A percentile compares a stretch with the other conserved stretches of the same genome.
phyloP scores from a whole-genome alignment of 2,113 vertebrate species.

The Entosphenus tridentatus region DNA sequence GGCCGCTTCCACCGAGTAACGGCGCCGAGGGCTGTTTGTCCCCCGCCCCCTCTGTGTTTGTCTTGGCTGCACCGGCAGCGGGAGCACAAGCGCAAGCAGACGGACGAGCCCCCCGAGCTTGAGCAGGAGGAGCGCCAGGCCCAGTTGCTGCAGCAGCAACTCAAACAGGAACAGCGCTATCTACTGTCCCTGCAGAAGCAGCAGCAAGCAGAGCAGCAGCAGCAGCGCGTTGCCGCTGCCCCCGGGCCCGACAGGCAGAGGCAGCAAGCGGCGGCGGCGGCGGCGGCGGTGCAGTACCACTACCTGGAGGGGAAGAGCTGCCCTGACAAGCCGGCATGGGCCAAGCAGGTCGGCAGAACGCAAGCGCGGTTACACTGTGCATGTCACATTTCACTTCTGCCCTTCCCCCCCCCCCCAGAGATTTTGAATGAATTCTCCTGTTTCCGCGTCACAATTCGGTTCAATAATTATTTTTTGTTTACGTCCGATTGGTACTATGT shows the following conservation, averaged over 20 bases:
- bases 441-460: no score
- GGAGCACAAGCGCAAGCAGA: constrained; percentile 3
- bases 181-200: constrained; percentile 3
- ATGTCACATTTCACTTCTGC: no score
- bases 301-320: not conserved
- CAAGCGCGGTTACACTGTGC: no score
- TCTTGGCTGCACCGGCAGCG: not conserved
- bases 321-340: not conserved
- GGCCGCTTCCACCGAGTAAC: no score
- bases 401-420: no score
- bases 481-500: no score
- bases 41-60: no score
- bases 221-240: not conserved
- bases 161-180: constrained; percentile 1
- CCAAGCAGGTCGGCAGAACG: not conserved
- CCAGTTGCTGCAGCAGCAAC: not conserved
- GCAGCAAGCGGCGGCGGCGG: not conserved
- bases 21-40: no score
- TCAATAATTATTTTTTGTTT: no score
- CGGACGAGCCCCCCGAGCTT: no score
- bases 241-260: not conserved
- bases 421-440: no score
- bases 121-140: not conserved
- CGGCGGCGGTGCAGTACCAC: not conserved
- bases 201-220: constrained; percentile 1